Conservation (phyloP, 2,797 vertebrate species). For the Thaleichthys pacificus region DNA sequence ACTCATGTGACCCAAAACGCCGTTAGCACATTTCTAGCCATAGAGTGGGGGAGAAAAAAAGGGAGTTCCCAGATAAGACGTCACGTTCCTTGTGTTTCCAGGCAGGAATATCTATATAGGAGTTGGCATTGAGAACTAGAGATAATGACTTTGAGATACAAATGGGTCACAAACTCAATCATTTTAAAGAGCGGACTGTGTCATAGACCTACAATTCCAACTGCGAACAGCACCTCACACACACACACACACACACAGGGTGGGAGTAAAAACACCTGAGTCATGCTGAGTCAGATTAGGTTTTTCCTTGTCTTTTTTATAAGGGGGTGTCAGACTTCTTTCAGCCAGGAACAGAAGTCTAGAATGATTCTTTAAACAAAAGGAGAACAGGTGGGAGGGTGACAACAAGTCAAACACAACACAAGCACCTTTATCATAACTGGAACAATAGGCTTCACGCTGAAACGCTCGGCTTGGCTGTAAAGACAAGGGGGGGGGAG, state of each 20-base stretch:
- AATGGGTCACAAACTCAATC: no score
- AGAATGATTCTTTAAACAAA: not conserved
- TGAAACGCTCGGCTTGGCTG: no score
- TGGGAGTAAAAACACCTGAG: constrained; percentile 2
- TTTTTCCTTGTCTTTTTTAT: not conserved
- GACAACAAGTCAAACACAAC: not conserved
- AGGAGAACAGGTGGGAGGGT: not conserved
- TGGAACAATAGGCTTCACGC: not conserved
- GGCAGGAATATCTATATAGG: no score
- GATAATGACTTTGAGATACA: no score
- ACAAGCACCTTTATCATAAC: not conserved
- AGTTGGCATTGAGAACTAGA: no score
- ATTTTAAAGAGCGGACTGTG: no score
- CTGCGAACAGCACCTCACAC: not conserved
- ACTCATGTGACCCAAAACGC: not conserved
- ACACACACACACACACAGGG: constrained; percentile 10
- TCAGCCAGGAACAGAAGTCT: not conserved
- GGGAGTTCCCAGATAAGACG: no score
- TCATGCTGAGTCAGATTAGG: not conserved
- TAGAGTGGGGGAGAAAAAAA: no score
- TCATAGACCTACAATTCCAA: not conserved
- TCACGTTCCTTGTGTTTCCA: no score
- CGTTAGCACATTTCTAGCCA: no score
- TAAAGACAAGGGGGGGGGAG: not conserved
- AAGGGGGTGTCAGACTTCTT: not conserved